Percentiles rank a stretch among this genome's conserved stretches.
phyloP scores from a whole-genome alignment of 2,797 vertebrate species.

The Melanotaenia maccullochi region DNA sequence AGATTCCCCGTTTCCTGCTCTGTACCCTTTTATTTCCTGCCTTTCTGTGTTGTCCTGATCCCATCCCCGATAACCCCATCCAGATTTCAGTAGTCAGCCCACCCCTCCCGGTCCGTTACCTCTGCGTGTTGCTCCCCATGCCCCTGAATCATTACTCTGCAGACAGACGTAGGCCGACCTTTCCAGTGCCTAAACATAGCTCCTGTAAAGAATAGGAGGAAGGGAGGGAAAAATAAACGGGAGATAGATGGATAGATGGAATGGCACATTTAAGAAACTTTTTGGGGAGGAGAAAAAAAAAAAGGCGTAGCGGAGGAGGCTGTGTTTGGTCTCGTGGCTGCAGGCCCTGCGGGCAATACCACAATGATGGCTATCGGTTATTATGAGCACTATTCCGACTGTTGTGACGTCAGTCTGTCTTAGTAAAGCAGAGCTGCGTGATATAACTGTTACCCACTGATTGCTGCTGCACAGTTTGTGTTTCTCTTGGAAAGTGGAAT shows the following conservation, averaged over 20 bases:
- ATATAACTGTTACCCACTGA: conserved; percentile 28
- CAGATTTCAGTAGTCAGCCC: conserved; percentile 43
- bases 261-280: conserved; percentile 54
- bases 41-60: conserved; percentile 65
- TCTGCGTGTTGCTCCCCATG: conserved; percentile 37
- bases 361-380: conserved; percentile 66
- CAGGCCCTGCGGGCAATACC: conserved; percentile 68
- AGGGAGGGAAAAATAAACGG: conserved; percentile 77
- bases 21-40: conserved; percentile 67
- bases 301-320: conserved; percentile 35
- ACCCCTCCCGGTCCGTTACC: conserved; percentile 35
- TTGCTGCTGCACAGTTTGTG: conserved; percentile 51
- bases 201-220: conserved; percentile 80
- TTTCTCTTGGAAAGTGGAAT: conserved; percentile 72
- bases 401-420: conserved; percentile 62
- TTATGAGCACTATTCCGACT: conserved; percentile 50
- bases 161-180: conserved; percentile 78
- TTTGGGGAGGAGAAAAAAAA: conserved; percentile 21
- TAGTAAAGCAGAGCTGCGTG: conserved; percentile 56
- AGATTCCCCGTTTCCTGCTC: conserved; percentile 67
- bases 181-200: conserved; percentile 83
- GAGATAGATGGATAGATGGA: conserved; percentile 71
- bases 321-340: conserved; percentile 63
- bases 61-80: conserved; percentile 51
- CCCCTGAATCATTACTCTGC: conserved; percentile 70